phyloP scores from a whole-genome alignment of 2,113 vertebrate genomes.

The Lontra canadensis region DNA sequence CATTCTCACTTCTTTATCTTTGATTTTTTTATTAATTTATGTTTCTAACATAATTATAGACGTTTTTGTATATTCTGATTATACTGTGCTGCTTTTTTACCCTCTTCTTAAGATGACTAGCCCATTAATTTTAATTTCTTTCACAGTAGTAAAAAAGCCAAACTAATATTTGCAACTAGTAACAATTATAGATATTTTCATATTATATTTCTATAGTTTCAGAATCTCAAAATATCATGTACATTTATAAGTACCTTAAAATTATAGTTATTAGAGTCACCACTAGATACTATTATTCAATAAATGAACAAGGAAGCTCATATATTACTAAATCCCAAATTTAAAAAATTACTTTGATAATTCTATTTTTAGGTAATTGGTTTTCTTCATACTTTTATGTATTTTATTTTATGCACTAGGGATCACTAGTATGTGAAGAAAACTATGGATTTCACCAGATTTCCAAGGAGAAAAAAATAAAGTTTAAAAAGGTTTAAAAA shows the following conservation, averaged over 20 bases:
- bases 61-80: neutral
- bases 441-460: neutral
- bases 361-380: neutral
- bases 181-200: neutral
- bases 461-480: neutral
- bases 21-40: neutral
- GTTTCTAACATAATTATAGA: neutral
- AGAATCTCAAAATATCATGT: conserved; percentile 1
- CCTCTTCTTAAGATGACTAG: neutral
- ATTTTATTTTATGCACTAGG: neutral
- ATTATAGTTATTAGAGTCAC: neutral
- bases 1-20: neutral
- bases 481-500: neutral
- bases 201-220: neutral
- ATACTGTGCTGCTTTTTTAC: neutral
- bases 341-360: neutral
- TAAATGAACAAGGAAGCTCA: neutral
- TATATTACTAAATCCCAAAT: neutral
- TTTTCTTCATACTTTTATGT: neutral
- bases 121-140: neutral
- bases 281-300: neutral
- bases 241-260: neutral
- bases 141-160: neutral
- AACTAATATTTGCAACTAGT: neutral
- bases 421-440: neutral